Conservation (phyloP, 2,888 invertebrate genomes). For the Tachina fera region DNA sequence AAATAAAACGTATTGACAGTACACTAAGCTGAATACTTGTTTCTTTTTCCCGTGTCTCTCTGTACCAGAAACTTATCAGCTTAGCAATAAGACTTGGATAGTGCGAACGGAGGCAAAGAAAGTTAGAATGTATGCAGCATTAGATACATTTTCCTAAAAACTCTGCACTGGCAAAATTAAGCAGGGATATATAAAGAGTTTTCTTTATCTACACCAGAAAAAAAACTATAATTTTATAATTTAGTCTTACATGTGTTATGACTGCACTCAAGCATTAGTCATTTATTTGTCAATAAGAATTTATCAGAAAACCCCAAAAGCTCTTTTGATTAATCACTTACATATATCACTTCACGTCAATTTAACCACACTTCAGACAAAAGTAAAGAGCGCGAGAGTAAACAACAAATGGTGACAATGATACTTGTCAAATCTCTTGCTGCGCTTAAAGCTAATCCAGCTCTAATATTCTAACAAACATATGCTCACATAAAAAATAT, state of each 20-base stretch:
- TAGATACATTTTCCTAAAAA: too few relatives aligned
- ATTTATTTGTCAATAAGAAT: constrained; percentile 36
- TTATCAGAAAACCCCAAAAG: constrained; percentile 23
- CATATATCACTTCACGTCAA: constrained; percentile 46
- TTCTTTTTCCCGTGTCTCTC: too few relatives aligned
- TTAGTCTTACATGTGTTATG: background rate
- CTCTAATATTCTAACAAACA: constrained; percentile 26
- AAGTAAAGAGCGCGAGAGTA: background rate
- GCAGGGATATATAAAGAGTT: too few relatives aligned
- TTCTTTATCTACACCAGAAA: too few relatives aligned
- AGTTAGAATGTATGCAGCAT: too few relatives aligned
- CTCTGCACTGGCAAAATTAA: too few relatives aligned
- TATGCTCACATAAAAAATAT: constrained; percentile 7
- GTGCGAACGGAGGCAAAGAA: too few relatives aligned
- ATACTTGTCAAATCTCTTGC: constrained; percentile 65
- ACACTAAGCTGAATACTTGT: too few relatives aligned
- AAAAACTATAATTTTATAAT: background rate
- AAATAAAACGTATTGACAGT: too few relatives aligned
- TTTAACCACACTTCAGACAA: constrained; percentile 26
- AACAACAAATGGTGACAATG: constrained; percentile 61
- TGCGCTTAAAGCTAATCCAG: constrained; percentile 48
- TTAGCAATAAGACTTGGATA: too few relatives aligned
- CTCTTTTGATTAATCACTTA: constrained; percentile 56
- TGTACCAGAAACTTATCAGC: too few relatives aligned
- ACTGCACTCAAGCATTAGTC: constrained; percentile 27